Evolutionary conservation across 2,113 vertebrate genomes (phyloP), one percentile per base, ranked within the genome.

Genomic region (Vulpes ferrilata): DNA sequence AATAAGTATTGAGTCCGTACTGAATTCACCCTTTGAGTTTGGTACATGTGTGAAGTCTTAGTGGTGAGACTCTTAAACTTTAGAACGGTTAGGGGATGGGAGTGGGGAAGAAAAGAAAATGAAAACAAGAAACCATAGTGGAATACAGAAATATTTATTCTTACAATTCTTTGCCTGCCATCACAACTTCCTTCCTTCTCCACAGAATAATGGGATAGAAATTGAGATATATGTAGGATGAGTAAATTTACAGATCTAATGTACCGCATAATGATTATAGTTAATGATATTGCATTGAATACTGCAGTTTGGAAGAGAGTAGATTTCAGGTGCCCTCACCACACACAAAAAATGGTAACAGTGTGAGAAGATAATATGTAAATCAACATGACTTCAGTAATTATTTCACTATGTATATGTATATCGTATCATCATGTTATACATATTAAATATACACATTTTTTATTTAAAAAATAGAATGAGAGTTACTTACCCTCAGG

Each of bases 91-190:
- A 82, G 35, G 74, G 17, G 60, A 76, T 89, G 2, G 16, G 8
- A 93, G 20, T 90, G 11, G 11, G 27, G 94, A 78, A 83, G 55
- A 65, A 74, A 79, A 93, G 73, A 91, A 78, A 65, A 81, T 79
- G 55, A 78, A 90, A 73, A 88, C 60, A 80, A 82, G 60, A 65
- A 94, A 67, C 17, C 23, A 73, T 23, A 71, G 15, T 96, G 32
- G 80, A 51, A 94, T 92, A 20, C 35, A 90, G 74, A 74, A 22
- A 59, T 71, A 83, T 96, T 96, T 94, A 81, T 95, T 96, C 62
- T 95, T 97, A n/a, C 95, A 38, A 88, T 84, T 90, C 32, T 65
- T 88, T 67, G 48, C 23, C 22, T 91, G 22, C 5, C 51, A 80
- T 79, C 32, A 76, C 51, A 93, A 23, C n/a, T 94, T 79, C 3